Conservation (phyloP, 2,888 invertebrate genomes). For the Carcina quercana region DNA sequence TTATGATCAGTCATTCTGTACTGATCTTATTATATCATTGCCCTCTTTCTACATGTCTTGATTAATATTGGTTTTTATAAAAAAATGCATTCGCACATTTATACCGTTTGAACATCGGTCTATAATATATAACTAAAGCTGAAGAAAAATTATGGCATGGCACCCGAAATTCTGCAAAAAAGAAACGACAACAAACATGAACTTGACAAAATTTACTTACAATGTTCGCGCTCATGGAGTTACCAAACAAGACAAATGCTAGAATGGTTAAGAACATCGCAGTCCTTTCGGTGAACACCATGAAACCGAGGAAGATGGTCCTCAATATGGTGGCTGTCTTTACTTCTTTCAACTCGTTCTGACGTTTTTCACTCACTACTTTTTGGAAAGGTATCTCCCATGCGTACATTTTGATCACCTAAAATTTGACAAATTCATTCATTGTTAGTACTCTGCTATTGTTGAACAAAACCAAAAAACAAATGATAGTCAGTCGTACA, state of each 20-base stretch:
- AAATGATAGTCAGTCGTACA: too few species aligned
- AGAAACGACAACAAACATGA: not conserved
- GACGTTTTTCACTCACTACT: conserved; percentile 82
- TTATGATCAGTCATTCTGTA: too few species aligned
- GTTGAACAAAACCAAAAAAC: too few species aligned
- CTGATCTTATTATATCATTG: too few species aligned
- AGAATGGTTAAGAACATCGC: conserved; percentile 85
- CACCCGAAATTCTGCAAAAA: too few species aligned
- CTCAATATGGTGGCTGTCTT: conserved; percentile 77
- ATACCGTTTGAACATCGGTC: too few species aligned
- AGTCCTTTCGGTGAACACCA: conserved; percentile 86
- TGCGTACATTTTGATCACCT: conserved; percentile 97
- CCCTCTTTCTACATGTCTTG: too few species aligned
- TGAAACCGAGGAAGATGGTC: conserved; percentile 81
- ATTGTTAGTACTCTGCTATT: too few species aligned
- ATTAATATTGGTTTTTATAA: too few species aligned
- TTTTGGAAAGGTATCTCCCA: conserved; percentile 94
- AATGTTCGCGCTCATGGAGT: conserved; percentile 81
- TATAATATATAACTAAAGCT: too few species aligned
- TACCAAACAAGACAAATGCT: conserved; percentile 78
- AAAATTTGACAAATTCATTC: conserved; percentile 24
- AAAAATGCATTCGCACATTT: too few species aligned
- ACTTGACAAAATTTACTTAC: conserved; percentile 50
- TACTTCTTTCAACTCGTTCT: conserved; percentile 71
- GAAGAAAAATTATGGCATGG: too few species aligned